Evolutionary conservation across 2,113 vertebrate species (phyloP), one percentile per base, ranked within the genome.

Genomic region (Podocnemis expansa): DNA sequence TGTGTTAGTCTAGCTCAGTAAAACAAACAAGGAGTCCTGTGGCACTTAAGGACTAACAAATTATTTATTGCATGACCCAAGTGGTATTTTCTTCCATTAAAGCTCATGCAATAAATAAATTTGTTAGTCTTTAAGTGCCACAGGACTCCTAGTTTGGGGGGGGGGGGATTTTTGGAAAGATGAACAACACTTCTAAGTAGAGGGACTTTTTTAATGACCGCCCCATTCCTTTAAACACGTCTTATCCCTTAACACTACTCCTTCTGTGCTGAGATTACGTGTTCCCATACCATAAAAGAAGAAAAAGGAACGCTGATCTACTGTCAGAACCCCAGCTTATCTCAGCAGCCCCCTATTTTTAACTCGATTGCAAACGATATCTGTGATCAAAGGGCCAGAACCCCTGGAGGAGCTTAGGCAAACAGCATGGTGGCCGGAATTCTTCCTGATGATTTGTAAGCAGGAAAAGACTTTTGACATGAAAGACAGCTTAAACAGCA

Each of bases 381-480:
- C 98, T 98, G 97, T 98, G 98, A 99, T 99, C 98, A 99, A 99
- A 98, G 98, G 96, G 95, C 84, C 89, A 97, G 94, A 98, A 98
- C 96, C 98, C 96, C 97, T 97, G 96, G 96, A 97, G 96, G 97
- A 98, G 98, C 98, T 98, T 97, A 98, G 96, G 95, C 97, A 92
- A 98, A 98, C 97, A 93, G 98, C 97, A 84, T 89, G 89, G 98
- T 97, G 98, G 97, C 97, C 97, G 9, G 98, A 98, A 98, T 98
- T 98, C 98, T 98, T 98, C 98, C 98, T 96, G 97, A 98, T 97
- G 98, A 98, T 98, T 98, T 98, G 98, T 98, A 98, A 98, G 98
- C 98, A 99, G 99, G 99, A 99, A 99, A 98, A 98, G 98, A 98
- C 99, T 99, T 99, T 95, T 98, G 98, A 99, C 98, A 98, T 98